Evolutionary conservation across 2,888 invertebrate species (phyloP).

Genomic region (Lasiommata megera): DNA sequence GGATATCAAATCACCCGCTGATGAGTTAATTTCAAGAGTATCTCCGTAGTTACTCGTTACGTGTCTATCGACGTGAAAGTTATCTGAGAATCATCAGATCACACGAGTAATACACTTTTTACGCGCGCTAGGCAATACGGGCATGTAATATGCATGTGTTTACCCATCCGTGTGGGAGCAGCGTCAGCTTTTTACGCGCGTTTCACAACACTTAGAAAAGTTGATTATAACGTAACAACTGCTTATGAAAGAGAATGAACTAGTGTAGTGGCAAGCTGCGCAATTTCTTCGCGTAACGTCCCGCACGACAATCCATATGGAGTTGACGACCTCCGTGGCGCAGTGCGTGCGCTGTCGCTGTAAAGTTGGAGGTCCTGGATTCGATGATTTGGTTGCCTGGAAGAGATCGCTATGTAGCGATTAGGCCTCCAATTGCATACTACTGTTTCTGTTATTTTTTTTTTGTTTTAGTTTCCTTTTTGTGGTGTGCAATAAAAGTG

Average conservation of each 20-base stretch:
- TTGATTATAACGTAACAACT: slow-evolving; percentile 67
- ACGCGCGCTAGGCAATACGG: slow-evolving; percentile 41
- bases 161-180: slow-evolving; percentile 72
- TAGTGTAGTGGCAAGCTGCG: slow-evolving; percentile 49
- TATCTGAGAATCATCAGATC: slow-evolving; percentile 54
- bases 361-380: too few species aligned
- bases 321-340: too few species aligned
- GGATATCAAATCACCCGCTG: slow-evolving; percentile 1
- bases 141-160: slow-evolving; percentile 52
- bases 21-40: not conserved
- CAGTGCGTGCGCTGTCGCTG: too few species aligned
- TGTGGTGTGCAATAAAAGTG: too few species aligned
- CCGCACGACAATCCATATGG: slow-evolving; percentile 37
- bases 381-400: too few species aligned
- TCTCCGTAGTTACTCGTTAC: slow-evolving; percentile 38
- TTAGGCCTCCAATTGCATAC: too few species aligned
- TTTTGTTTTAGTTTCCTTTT: too few species aligned
- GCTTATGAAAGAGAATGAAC: slow-evolving; percentile 76
- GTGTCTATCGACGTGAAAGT: slow-evolving; percentile 64
- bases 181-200: slow-evolving; percentile 59
- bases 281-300: slow-evolving; percentile 61
- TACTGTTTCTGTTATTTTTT: too few species aligned
- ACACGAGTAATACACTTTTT: slow-evolving; percentile 55
- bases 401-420: too few species aligned
- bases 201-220: slow-evolving; percentile 76